Conservation (phyloP, 2,888 invertebrate species). For the Sarcophaga rosellei region DNA sequence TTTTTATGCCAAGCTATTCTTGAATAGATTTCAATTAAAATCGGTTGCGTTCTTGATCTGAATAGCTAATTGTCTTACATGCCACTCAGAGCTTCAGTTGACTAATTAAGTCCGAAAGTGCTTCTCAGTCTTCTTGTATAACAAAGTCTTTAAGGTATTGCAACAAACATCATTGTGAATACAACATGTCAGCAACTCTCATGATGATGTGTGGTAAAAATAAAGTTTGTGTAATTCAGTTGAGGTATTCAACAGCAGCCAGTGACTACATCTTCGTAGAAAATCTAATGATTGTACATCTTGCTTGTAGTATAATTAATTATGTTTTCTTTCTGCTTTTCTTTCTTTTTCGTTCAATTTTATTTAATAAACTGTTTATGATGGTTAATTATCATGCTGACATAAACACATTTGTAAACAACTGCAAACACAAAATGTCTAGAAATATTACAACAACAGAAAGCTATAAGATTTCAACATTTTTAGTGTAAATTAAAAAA, state of each 20-base stretch:
- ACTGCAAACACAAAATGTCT: constrained; percentile 17
- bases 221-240: too few relatives aligned
- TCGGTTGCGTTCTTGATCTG: too few relatives aligned
- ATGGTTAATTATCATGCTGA: constrained; percentile 58
- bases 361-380: constrained; percentile 53
- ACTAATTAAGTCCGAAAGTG: too few relatives aligned
- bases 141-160: too few relatives aligned
- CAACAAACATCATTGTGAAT: background rate
- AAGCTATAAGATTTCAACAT: background rate
- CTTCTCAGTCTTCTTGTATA: too few relatives aligned
- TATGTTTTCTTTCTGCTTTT: constrained; percentile 6
- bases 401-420: constrained; percentile 31
- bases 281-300: constrained; percentile 2
- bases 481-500: background rate
- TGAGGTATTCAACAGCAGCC: background rate
- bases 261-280: background rate
- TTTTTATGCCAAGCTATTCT: too few relatives aligned
- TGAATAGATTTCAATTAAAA: too few relatives aligned
- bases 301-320: constrained; percentile 23
- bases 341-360: background rate
- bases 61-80: too few relatives aligned
- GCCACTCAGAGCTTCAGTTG: too few relatives aligned
- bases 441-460: constrained; percentile 23
- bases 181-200: background rate
- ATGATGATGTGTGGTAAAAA: background rate